Base-by-base conservation (phyloP, 1,140 invertebrate species). In the Drosophila ficusphila region DNA sequence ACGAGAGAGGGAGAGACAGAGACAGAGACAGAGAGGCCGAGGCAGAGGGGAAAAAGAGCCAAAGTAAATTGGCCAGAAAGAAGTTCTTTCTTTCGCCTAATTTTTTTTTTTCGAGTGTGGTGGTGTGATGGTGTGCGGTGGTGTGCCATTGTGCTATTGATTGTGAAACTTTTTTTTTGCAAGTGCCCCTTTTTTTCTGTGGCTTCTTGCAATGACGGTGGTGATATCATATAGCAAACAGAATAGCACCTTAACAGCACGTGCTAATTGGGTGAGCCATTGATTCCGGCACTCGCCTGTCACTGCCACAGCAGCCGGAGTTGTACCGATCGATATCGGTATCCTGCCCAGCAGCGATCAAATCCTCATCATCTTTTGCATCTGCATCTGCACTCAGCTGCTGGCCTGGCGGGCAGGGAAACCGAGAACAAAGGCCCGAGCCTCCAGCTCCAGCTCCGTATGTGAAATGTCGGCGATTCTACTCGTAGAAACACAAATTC, bases 211-310 rank as follows among this genome's bases (percentile, higher is more conserved):
- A 72, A 76, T 34, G 12, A n/a, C 34, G 4, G 6, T 16, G 7
- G n/a, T 86, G 81, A 81, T 86, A 86, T 86, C 81, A 88, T 81
- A 81, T 85, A 86, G 61, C 49, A 25, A 38, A n/a, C n/a, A n/a
- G n/a, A n/a, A n/a, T n/a, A n/a, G n/a, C n/a, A n/a, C n/a, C n/a
- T n/a, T n/a, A n/a, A 52, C 41, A 64, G 36, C 70, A 64, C 27
- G 47, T 72, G 52, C 52, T 47, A 36, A 39, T 19, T 65, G 47
- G 14, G 21, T 21, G 11, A 21, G 21, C 39, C n/a, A 9, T 25
- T 7, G 31, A 27, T 25, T n/a, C 27, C 33, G 7, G 8, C 34
- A 25, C 7, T 5, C 12, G 4, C 36, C 31, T 23, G 4, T 19
- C 2, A 8, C 21, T 11, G 2, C 11, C 4, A 11, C 29, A 9